Percentiles rank a stretch among this genome's conserved stretches.
These are phyloP conservation scores for Elmis aenea DNA, from an alignment of 2,888 invertebrate genomes.

Conservation along the genomic window DNA sequence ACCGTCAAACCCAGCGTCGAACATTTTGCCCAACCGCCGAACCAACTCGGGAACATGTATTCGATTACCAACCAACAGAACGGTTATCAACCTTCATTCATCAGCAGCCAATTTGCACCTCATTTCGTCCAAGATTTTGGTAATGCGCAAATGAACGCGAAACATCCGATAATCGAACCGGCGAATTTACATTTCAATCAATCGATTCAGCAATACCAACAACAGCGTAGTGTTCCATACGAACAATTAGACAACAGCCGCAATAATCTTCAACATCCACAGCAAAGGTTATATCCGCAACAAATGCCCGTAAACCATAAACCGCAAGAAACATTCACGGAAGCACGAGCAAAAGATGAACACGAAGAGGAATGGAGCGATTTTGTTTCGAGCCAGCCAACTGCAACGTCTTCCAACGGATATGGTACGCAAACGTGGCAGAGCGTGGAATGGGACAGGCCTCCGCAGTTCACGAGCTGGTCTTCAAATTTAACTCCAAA, in stretches of 20 bases:
- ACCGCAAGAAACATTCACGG: background rate
- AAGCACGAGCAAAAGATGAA: conserved; percentile 4
- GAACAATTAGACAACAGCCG: conserved; percentile 2
- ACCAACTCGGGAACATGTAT: conserved; percentile 9
- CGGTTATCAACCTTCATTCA: conserved; percentile 35
- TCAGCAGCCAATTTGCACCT: conserved; percentile 35
- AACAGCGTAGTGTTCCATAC: conserved; percentile 1
- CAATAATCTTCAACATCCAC: conserved; percentile 2
- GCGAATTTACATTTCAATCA: conserved; percentile 7
- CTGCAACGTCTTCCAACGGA: conserved; percentile 7
- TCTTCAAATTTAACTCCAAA: conserved; percentile 28
- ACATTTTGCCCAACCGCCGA: conserved; percentile 17
- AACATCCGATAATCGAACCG: too few species aligned
- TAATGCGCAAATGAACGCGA: too few species aligned
- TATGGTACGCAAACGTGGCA: conserved; percentile 6
- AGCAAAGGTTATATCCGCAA: conserved; percentile 6
- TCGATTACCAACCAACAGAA: conserved; percentile 17
- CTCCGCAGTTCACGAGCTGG: conserved; percentile 21
- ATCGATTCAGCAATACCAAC: conserved; percentile 4
- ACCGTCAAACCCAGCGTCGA: conserved; percentile 19
- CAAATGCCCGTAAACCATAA: conserved; percentile 8
- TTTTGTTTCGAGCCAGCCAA: conserved; percentile 50
- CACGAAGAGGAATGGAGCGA: conserved; percentile 53
- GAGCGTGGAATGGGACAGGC: conserved; percentile 13
- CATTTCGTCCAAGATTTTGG: background rate